Conservation (phyloP, 1,140 invertebrate genomes). For the Lasioglossum albipes region DNA sequence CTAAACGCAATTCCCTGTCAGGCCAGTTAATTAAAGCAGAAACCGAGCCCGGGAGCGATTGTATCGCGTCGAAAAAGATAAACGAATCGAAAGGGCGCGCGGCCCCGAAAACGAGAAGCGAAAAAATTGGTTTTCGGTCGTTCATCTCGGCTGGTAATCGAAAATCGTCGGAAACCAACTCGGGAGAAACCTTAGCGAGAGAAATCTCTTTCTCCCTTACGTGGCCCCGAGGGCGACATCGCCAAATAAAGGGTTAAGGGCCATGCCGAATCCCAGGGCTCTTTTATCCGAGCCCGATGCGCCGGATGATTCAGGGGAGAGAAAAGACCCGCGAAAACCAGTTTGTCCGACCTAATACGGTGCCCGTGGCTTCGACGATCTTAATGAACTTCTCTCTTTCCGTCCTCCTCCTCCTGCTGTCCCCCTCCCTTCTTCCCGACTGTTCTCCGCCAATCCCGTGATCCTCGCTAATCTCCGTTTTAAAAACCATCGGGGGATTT, state of each 20-base stretch:
- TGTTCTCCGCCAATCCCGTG: not conserved
- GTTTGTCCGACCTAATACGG: slow-evolving; percentile 69
- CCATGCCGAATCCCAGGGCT: slow-evolving; percentile 57
- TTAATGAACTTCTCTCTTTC: slow-evolving; percentile 70
- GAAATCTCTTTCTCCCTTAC: slow-evolving; percentile 45
- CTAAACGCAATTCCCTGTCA: no score
- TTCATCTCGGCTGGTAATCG: not conserved
- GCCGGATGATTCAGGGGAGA: slow-evolving; percentile 60
- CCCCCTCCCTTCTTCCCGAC: not conserved
- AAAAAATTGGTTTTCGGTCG: not conserved
- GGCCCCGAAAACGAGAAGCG: not conserved
- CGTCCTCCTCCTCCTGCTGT: not conserved
- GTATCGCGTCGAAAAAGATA: no score
- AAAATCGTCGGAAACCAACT: not conserved
- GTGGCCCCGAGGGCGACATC: slow-evolving; percentile 38
- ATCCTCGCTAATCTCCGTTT: slow-evolving; percentile 29
- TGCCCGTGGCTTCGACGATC: slow-evolving; percentile 60
- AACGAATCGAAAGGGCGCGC: no score
- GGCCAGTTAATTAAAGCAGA: no score
- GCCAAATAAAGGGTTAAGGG: slow-evolving; percentile 66
- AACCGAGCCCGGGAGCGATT: no score
- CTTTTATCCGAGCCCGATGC: slow-evolving; percentile 62
- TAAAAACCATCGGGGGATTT: slow-evolving; percentile 18
- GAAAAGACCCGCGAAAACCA: slow-evolving; percentile 73
- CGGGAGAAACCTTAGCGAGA: slow-evolving; percentile 7